Evolutionary conservation across 2,888 invertebrate species (phyloP), one percentile per base, ranked within the genome.

Genomic region (Ornithoptera priamus): DNA sequence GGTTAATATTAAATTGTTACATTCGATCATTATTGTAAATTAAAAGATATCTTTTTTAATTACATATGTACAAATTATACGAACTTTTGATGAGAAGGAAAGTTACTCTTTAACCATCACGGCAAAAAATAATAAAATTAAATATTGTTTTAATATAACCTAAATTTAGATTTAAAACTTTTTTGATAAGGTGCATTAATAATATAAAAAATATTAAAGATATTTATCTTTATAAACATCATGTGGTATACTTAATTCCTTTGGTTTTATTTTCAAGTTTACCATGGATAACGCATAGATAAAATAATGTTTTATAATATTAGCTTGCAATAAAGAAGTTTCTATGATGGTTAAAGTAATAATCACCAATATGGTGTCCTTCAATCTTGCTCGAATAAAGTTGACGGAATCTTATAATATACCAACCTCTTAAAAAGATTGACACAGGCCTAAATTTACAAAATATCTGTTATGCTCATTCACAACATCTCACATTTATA

Each of bases 281-380:
- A 46, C 46, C 4, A 4, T 46, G 4, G 46, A 15, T 46, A 15
- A 46, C 12, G 3, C 46, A 46, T 12, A 46, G 12, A 46, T 12
- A 15, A 15, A 15, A 15, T 46, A 46, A 12, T 46, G 15, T 46
- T 46, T 46, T 15, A 46, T 46, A 2, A 15, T 46, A 46, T 46
- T 15, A 15, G 15, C 46, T 46, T 46, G 46, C 15, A 15, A 12
- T 46, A 62, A 72, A 69, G 69, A 30, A 56, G 67, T 59, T 67
- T 77, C 79, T 82, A 85, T 85, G 89, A 89, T 88, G 87, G 89
- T 88, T 79, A 83, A 84, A 82, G 81, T 72, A 76, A 77, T 75
- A 76, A 74, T 83, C 90, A 88, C 92, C 91, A 92, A 91, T 89
- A 92, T 90, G 92, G 91, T 82, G 89, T 87, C 91, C 89, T 86